These are phyloP conservation scores for Rattus norvegicus DNA, from an alignment of 2,113 vertebrate species.

Conservation along the genomic window DNA sequence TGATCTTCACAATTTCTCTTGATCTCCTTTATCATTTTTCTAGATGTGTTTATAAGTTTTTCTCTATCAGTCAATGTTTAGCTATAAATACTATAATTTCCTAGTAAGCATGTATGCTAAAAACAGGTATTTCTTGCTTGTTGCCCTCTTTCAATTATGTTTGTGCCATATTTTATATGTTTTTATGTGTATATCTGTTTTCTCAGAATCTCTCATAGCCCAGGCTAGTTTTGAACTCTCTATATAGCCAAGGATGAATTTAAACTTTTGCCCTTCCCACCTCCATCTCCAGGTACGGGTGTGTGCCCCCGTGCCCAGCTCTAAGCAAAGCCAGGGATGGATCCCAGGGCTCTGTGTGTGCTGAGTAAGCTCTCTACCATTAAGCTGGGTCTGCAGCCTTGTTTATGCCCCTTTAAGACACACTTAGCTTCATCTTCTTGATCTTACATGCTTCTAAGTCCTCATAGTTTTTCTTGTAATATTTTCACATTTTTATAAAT, in stretches of 20 bases:
- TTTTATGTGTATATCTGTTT: not conserved
- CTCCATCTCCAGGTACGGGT: not conserved
- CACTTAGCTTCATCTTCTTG: not conserved
- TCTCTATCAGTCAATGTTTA: not conserved
- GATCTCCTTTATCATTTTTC: not conserved
- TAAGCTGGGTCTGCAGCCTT: too few species aligned
- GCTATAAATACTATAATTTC: not conserved
- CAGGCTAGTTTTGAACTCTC: not conserved
- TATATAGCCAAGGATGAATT: not conserved
- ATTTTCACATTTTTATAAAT: not conserved
- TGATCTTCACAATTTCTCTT: conserved; percentile 7
- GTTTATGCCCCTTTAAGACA: not conserved
- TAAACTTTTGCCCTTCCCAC: not conserved
- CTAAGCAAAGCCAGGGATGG: too few species aligned
- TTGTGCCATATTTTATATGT: not conserved
- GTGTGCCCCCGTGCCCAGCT: not conserved
- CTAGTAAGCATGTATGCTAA: not conserved
- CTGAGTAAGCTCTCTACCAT: not conserved
- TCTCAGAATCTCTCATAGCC: not conserved
- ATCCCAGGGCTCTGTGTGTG: not conserved
- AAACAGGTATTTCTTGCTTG: not conserved
- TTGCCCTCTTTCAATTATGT: not conserved
- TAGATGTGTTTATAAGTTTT: not conserved
- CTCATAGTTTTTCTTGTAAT: not conserved
- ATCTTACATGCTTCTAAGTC: not conserved